Percentiles rank a stretch among this genome's conserved stretches.
These are phyloP conservation scores for Chloebia gouldiae DNA, from an alignment of 2,113 vertebrate species.

Conservation along the genomic window DNA sequence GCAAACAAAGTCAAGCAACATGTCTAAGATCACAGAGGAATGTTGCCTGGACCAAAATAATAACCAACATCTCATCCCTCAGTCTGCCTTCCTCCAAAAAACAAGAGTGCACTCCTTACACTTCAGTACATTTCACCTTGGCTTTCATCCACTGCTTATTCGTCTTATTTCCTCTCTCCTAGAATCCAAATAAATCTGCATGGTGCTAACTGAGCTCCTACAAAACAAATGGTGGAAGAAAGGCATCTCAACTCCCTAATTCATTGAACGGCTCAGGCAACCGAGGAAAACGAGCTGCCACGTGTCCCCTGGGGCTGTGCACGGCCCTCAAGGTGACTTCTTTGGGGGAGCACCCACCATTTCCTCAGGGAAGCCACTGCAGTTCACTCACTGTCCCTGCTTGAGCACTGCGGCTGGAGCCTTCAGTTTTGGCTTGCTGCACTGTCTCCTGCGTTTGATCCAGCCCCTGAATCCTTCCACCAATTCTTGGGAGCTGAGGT, in stretches of 20 bases:
- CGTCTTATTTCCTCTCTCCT: background rate
- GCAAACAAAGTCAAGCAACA: background rate
- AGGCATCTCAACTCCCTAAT: background rate
- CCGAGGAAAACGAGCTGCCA: fast-evolving
- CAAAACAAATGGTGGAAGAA: background rate
- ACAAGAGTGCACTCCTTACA: background rate
- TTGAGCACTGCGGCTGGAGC: background rate
- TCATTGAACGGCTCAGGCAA: background rate
- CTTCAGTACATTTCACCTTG: constrained; percentile 13
- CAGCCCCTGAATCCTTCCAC: background rate
- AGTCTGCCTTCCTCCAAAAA: background rate
- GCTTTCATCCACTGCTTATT: constrained; percentile 24
- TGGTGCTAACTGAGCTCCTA: background rate
- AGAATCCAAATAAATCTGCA: background rate
- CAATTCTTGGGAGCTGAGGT: fast-evolving
- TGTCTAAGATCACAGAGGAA: background rate
- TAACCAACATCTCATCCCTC: constrained; percentile 4
- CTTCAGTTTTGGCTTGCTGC: background rate
- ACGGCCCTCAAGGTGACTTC: fast-evolving
- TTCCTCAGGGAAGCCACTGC: background rate
- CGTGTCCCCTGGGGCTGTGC: fast-evolving
- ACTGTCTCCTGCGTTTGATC: background rate
- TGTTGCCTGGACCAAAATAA: background rate
- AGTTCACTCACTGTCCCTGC: background rate
- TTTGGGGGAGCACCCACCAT: background rate